phyloP scores from a whole-genome alignment of 2,113 vertebrate species.

The Rhombomys opimus region DNA sequence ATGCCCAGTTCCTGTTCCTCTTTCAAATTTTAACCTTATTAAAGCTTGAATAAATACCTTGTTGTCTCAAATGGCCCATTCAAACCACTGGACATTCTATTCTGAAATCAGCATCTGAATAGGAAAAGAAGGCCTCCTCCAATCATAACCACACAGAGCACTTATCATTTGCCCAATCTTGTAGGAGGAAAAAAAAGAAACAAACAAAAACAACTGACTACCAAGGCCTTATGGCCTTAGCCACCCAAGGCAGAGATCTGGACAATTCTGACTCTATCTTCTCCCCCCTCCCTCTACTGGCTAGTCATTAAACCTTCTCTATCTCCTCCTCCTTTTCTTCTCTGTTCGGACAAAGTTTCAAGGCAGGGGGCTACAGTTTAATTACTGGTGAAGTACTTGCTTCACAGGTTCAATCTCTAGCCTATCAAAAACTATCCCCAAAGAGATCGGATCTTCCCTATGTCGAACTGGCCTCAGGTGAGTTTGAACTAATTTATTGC shows the following conservation, averaged over 20 bases:
- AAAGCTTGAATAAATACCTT: conserved; percentile 27
- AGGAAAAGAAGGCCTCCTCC: background rate
- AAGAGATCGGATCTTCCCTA: background rate
- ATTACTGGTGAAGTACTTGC: background rate
- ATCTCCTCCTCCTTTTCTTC: background rate
- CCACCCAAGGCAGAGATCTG: background rate
- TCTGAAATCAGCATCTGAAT: background rate
- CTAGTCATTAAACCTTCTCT: background rate
- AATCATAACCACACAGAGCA: background rate
- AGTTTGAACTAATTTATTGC: background rate
- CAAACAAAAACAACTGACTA: background rate
- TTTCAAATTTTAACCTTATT: background rate
- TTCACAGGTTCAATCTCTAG: background rate
- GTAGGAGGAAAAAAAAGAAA: background rate
- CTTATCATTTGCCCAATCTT: background rate
- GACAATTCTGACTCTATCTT: background rate
- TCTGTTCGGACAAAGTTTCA: background rate
- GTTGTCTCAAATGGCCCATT: background rate
- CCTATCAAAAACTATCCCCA: background rate
- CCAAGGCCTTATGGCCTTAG: background rate
- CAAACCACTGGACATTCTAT: conserved; percentile 4
- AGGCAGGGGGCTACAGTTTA: background rate
- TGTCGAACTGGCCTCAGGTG: background rate
- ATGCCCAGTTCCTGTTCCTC: background rate
- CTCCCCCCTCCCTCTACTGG: background rate